Percentiles rank a stretch among this genome's conserved stretches.
Conservation (phyloP, 2,797 vertebrate species). For the Helarctos malayanus region DNA sequence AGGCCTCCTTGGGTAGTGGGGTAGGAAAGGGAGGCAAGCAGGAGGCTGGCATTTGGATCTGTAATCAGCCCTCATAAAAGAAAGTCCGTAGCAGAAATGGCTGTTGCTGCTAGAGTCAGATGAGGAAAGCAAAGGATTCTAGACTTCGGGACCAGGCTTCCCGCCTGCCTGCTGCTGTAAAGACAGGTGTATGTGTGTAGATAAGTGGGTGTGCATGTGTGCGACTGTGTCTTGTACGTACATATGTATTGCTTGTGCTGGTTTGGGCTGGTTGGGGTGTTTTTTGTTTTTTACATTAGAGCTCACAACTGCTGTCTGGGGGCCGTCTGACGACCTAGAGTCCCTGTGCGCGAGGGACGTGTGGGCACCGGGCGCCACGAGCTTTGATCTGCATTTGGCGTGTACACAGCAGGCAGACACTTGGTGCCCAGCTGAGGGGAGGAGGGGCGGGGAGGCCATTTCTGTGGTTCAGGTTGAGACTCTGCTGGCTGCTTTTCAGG, state of each 20-base stretch:
- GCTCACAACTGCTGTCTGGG: neutral
- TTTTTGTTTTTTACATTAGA: neutral
- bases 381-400: neutral
- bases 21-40: neutral
- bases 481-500: too few species aligned
- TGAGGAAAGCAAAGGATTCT: constrained; percentile 3
- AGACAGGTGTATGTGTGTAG: neutral
- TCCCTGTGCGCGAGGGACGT: too few species aligned
- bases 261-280: neutral
- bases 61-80: neutral
- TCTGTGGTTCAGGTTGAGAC: neutral
- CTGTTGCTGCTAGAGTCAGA: neutral
- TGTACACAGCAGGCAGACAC: neutral
- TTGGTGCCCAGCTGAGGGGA: neutral
- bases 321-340: neutral
- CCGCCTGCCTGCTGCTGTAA: neutral
- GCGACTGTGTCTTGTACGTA: neutral
- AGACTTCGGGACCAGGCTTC: neutral
- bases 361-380: neutral
- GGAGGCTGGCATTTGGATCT: neutral
- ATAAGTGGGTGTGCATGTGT: neutral
- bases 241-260: neutral
- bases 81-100: neutral
- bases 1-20: neutral
- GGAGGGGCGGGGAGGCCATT: neutral